Evolutionary conservation across 2,888 invertebrate species (phyloP).

Genomic region (Notodonta dromedarius): DNA sequence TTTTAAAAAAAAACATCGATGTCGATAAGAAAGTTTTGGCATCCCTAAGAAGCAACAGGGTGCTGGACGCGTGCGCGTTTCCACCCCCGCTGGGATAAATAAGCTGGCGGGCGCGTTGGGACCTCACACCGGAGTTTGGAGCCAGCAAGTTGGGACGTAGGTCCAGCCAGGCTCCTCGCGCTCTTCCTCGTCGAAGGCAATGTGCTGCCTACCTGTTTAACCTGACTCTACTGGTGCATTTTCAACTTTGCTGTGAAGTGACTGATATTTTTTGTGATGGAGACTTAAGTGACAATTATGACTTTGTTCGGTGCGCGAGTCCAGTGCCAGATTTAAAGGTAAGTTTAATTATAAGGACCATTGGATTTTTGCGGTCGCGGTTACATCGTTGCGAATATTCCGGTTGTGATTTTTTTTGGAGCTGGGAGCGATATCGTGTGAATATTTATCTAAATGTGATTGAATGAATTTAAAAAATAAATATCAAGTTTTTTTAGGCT

Average conservation of each 20-base stretch:
- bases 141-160: constrained; percentile 55
- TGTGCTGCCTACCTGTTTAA: constrained; percentile 53
- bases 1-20: constrained; percentile 44
- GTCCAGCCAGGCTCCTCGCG: constrained; percentile 39
- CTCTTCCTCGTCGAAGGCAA: constrained; percentile 54
- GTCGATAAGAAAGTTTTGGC: constrained; percentile 28
- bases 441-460: not conserved
- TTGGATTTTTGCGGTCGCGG: not conserved
- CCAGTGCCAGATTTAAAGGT: constrained; percentile 59
- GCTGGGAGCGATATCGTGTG: not conserved
- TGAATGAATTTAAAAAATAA: not conserved
- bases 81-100: constrained; percentile 69
- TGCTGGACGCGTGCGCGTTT: constrained; percentile 81
- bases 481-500: too few relatives aligned
- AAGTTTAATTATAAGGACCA: constrained; percentile 38
- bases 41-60: constrained; percentile 80
- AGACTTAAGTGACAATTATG: constrained; percentile 57
- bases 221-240: constrained; percentile 15
- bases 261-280: constrained; percentile 46
- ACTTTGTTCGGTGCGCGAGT: constrained; percentile 46
- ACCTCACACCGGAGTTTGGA: constrained; percentile 67
- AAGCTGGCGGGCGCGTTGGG: constrained; percentile 55
- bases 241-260: constrained; percentile 55
- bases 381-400: not conserved
- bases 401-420: not conserved